Evolutionary conservation across 64 coral and sea anemone genomes (phyloP).

Genomic region (Porites lutea): DNA sequence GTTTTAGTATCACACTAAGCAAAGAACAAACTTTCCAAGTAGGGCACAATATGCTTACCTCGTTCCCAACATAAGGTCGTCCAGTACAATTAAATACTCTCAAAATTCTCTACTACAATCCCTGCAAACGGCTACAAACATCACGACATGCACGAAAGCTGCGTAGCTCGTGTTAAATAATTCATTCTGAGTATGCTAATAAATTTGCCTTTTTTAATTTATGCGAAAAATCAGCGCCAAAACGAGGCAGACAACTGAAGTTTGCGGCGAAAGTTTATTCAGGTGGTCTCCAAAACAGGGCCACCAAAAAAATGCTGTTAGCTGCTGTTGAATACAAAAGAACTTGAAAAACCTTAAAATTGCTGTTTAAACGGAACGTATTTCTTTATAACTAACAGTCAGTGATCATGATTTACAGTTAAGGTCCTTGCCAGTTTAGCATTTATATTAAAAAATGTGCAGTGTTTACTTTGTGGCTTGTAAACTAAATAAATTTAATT

Average conservation of each 20-base stretch:
- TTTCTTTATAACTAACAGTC: not conserved
- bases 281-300: not conserved
- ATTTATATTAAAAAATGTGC: not conserved
- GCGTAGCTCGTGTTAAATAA: conserved; percentile 38
- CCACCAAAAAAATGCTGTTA: not conserved
- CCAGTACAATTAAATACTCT: conserved; percentile 1
- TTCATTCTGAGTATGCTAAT: conserved; percentile 46
- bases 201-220: conserved; percentile 44
- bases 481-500: not conserved
- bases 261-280: not conserved
- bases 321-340: not conserved
- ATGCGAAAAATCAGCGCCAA: conserved; percentile 21
- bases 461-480: not conserved
- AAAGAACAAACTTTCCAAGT: not conserved
- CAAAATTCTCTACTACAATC: conserved; percentile 25
- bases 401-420: not conserved
- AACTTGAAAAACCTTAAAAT: not conserved
- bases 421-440: not conserved
- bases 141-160: conserved; percentile 1
- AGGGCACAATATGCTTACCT: conserved; percentile 1
- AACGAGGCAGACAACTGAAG: conserved; percentile 15
- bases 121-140: conserved; percentile 10
- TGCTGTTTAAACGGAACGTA: not conserved
- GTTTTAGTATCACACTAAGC: conserved; percentile 17
- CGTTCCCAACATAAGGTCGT: conserved; percentile 57